Evolutionary conservation across 37 sponge, comb jelly and placozoan species (phyloP).

Genomic region (Bolinopsis microptera): DNA sequence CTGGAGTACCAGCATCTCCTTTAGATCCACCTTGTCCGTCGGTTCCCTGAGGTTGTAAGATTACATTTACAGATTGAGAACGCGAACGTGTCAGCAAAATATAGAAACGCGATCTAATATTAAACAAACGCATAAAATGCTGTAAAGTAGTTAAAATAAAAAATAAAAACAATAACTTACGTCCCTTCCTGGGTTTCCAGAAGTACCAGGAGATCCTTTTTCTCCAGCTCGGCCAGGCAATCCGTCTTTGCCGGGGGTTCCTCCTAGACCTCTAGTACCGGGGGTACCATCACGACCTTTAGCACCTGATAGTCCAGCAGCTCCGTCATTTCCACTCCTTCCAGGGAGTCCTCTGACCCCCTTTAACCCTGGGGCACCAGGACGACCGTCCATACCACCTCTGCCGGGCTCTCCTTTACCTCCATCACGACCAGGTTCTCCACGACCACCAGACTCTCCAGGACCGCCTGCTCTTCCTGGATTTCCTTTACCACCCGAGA

Average conservation of each 20-base stretch:
- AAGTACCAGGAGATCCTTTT: background rate
- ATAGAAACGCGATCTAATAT: no score
- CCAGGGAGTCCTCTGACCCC: background rate
- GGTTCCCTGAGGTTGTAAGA: background rate
- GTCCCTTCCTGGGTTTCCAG: background rate
- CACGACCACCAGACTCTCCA: background rate
- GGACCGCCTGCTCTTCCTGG: background rate
- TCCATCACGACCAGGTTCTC: slow-evolving; percentile 13
- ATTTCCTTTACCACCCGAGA: background rate
- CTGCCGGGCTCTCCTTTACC: slow-evolving; percentile 18
- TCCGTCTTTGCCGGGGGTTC: background rate
- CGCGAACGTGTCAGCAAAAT: no score
- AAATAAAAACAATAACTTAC: background rate
- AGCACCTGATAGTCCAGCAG: background rate
- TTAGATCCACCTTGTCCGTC: background rate
- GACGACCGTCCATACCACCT: background rate
- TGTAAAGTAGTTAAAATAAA: no score
- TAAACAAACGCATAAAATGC: no score
- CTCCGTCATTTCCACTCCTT: background rate
- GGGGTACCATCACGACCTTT: background rate
- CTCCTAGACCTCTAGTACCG: background rate
- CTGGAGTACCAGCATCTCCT: slow-evolving; percentile 61
- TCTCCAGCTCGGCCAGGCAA: background rate
- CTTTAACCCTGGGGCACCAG: background rate
- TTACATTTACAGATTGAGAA: no score